Evolutionary conservation across 2,888 invertebrate genomes (phyloP).

Genomic region (Halocaridina rubra): DNA sequence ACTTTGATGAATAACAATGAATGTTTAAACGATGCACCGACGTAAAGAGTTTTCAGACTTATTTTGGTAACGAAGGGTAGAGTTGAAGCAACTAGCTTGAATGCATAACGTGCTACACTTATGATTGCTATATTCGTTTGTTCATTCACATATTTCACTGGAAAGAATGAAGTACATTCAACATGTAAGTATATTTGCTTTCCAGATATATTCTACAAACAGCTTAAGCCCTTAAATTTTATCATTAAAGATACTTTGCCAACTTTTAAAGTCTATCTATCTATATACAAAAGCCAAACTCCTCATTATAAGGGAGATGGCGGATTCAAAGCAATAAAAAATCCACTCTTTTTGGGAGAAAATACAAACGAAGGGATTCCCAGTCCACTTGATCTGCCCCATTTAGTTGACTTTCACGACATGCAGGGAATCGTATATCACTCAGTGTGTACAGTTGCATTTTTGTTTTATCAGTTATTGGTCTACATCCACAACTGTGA

Average conservation of each 20-base stretch:
- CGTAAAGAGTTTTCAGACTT: constrained; percentile 1
- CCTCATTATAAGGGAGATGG: too few relatives aligned
- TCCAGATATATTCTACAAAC: not conserved
- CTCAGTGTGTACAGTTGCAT: too few relatives aligned
- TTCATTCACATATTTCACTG: constrained; percentile 27
- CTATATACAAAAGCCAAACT: not conserved
- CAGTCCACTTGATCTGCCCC: too few relatives aligned
- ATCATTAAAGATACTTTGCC: not conserved
- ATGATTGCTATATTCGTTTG: constrained; percentile 14
- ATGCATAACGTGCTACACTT: constrained; percentile 21
- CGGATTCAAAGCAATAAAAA: too few relatives aligned
- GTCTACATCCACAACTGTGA: too few relatives aligned
- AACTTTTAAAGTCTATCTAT: not conserved
- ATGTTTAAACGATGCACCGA: constrained; percentile 27
- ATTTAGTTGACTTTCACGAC: too few relatives aligned
- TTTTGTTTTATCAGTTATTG: too few relatives aligned
- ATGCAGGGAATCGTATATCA: too few relatives aligned
- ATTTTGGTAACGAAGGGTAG: constrained; percentile 32
- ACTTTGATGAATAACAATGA: constrained; percentile 35
- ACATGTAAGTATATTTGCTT: not conserved
- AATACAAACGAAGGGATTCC: too few relatives aligned
- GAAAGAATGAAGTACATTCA: not conserved
- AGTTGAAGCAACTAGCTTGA: constrained; percentile 24
- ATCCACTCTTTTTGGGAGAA: too few relatives aligned
- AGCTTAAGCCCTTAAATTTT: not conserved